Evolutionary conservation across 2,113 vertebrate species (phyloP), one percentile per base, ranked within the genome.

Genomic region (Eurypyga helias): DNA sequence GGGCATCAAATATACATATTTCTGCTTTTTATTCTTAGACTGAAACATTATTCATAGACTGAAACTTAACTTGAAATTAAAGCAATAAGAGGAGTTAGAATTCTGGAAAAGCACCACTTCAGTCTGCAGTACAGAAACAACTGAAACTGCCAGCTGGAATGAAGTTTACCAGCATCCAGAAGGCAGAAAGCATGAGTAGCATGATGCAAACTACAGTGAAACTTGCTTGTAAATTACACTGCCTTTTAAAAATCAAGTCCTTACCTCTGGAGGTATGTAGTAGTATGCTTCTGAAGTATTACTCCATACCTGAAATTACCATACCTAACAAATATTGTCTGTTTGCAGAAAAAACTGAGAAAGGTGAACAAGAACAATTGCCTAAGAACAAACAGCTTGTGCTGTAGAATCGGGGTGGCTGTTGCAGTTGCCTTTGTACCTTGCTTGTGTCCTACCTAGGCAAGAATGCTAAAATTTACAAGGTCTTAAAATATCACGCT

Each of bases 11-110:
- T 60, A 87, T 45, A 87, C 23, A 25, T 81, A 48, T 25, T 79
- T 57, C 23, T 86, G 60, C 14, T 81, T 87, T 89, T 81, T 76
- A 13, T 85, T 86, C 72, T 75, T 77, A 62, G n/a, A n/a, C n/a
- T n/a, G n/a, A n/a, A 94, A 45, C 29, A 55, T 87, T 94, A 71
- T 94, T 95, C 69, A 64, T 79, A 72, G 72, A 34, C 38, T 79
- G 77, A 92, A 96, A 79, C 69, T 86, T 72, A 75, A 60, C 80
- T 94, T 89, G 84, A 82, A 93, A 94, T 77, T 57, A 62, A 95
- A 92, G 83, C 71, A 94, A 45, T 78, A 64, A 91, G 61, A 60
- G 26, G 61, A 38, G 43, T 95, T 87, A 45, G 52, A 91, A 75
- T 96, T 82, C 81, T 87, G 89, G 25, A 91, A 93, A 95, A 75